Conservation (phyloP, 2,888 invertebrate species). For the Melanotus villosus region DNA sequence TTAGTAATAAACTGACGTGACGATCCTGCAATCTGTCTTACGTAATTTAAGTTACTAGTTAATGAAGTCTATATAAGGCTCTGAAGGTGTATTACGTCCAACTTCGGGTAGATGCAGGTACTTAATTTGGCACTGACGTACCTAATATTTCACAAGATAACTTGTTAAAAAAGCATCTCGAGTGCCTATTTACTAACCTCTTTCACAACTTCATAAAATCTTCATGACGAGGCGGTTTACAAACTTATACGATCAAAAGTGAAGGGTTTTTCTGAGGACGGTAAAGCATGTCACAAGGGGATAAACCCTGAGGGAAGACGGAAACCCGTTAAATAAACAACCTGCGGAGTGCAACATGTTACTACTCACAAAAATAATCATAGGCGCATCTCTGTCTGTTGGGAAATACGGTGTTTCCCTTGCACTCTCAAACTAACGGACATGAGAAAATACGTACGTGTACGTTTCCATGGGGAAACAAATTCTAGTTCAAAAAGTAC, state of each 20-base stretch:
- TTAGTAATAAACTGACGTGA: too few relatives aligned
- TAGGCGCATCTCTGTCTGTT: neutral
- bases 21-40: too few relatives aligned
- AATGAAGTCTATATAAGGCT: too few relatives aligned
- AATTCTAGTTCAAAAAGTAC: slow-evolving; percentile 29
- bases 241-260: slow-evolving; percentile 38
- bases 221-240: slow-evolving; percentile 33
- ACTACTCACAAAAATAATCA: slow-evolving; percentile 23
- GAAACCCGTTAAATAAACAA: slow-evolving; percentile 33
- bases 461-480: neutral
- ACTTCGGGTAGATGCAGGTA: too few relatives aligned
- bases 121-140: too few relatives aligned
- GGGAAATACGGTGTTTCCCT: neutral
- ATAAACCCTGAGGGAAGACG: slow-evolving; percentile 30
- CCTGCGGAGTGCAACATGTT: slow-evolving; percentile 30
- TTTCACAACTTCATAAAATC: slow-evolving; percentile 29
- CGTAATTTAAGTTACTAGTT: too few relatives aligned
- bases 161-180: slow-evolving; percentile 5
- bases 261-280: slow-evolving; percentile 21
- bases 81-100: too few relatives aligned
- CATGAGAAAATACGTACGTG: neutral
- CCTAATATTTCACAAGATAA: neutral
- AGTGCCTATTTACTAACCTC: slow-evolving; percentile 21
- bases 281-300: slow-evolving; percentile 31
- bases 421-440: neutral